Evolutionary conservation across 2,888 invertebrate genomes (phyloP).

Genomic region (Tetramorium bicarinatum): DNA sequence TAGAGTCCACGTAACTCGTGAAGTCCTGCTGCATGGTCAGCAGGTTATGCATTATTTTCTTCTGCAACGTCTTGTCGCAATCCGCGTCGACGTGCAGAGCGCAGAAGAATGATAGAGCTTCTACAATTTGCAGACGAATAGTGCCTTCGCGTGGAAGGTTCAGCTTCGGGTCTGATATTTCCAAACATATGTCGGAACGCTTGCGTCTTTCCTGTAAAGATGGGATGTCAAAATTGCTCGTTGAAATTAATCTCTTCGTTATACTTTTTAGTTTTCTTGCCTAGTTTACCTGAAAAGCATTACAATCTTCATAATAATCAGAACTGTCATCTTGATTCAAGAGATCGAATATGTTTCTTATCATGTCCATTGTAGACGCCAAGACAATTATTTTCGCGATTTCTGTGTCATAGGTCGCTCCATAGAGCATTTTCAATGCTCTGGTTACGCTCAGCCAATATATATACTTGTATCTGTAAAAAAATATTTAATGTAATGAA

Average conservation of each 20-base stretch:
- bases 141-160: conserved; percentile 43
- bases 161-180: not conserved
- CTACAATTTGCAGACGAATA: conserved; percentile 76
- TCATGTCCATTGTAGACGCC: conserved; percentile 64
- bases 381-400: conserved; percentile 74
- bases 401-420: conserved; percentile 68
- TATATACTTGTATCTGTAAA: conserved; percentile 54
- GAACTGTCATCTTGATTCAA: conserved; percentile 69
- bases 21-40: conserved; percentile 77
- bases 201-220: conserved; percentile 42
- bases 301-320: conserved; percentile 41
- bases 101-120: conserved; percentile 78
- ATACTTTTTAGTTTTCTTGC: not conserved
- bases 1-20: conserved; percentile 72
- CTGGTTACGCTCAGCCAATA: conserved; percentile 69
- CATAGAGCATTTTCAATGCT: conserved; percentile 75
- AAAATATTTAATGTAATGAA: not conserved
- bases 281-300: conserved; percentile 26
- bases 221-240: not conserved
- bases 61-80: conserved; percentile 68
- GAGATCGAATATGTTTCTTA: conserved; percentile 70
- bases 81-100: conserved; percentile 68
- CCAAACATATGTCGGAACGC: not conserved
- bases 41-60: conserved; percentile 75
- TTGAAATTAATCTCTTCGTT: conserved; percentile 6